Conservation (phyloP, 1,140 invertebrate species). For the Onthophagus taurus region DNA sequence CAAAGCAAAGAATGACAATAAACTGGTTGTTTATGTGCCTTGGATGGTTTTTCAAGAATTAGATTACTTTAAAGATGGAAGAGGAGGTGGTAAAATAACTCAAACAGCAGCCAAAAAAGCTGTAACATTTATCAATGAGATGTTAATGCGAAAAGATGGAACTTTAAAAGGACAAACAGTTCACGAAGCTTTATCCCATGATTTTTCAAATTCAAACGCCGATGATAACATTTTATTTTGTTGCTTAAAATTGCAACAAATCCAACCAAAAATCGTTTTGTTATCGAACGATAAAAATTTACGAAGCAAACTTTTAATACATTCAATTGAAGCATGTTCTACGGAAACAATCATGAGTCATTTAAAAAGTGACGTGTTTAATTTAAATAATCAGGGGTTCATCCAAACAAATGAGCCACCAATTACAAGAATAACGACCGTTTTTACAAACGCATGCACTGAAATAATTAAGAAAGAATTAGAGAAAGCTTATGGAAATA, state of each 20-base stretch:
- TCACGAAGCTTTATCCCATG: conserved; percentile 6
- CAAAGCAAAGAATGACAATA: background rate
- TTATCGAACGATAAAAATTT: conserved; percentile 11
- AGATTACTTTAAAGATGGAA: conserved; percentile 16
- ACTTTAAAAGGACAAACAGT: conserved; percentile 9
- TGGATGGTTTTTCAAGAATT: conserved; percentile 18
- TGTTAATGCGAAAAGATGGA: background rate
- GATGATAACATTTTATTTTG: conserved; percentile 11
- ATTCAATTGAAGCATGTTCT: conserved; percentile 1
- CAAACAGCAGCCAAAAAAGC: conserved; percentile 7
- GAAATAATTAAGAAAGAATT: conserved; percentile 3
- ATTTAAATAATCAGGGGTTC: background rate
- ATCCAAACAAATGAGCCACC: background rate
- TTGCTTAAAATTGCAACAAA: conserved; percentile 7
- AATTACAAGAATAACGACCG: background rate
- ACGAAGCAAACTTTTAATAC: conserved; percentile 11
- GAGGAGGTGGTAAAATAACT: background rate
- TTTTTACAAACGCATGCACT: conserved; percentile 1
- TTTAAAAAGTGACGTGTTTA: background rate
- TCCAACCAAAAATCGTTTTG: background rate
- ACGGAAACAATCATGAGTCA: conserved; percentile 2
- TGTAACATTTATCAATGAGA: conserved; percentile 12
- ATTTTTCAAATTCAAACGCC: conserved; percentile 1
- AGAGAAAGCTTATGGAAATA: conserved; percentile 8
- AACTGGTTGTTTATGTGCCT: conserved; percentile 9